phyloP scores from a whole-genome alignment of 2,888 invertebrate genomes.

The Epirrhoe tristata region DNA sequence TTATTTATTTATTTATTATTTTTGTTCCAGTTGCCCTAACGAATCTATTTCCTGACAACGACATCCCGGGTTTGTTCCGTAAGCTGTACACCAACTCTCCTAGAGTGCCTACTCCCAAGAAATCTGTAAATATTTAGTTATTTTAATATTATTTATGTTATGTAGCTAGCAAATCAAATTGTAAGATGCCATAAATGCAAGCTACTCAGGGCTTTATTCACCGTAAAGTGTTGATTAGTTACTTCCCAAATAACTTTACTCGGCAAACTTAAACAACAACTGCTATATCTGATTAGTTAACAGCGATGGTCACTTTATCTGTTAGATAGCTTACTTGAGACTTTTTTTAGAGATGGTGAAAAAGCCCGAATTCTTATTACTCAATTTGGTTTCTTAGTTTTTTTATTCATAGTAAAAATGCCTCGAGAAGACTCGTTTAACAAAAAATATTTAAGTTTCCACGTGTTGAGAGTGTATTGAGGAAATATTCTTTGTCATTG shows the following conservation, averaged over 20 bases:
- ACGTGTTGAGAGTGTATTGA: not conserved
- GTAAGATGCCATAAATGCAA: not conserved
- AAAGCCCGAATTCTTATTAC: not conserved
- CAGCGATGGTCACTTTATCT: too few relatives aligned
- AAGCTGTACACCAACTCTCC: conserved; percentile 90
- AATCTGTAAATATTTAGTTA: conserved; percentile 63
- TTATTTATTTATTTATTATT: too few relatives aligned
- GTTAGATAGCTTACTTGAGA: too few relatives aligned
- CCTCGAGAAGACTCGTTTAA: not conserved
- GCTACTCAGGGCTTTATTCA: too few relatives aligned
- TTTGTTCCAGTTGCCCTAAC: conserved; percentile 81
- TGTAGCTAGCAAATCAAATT: conserved; percentile 13
- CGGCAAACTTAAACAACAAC: too few relatives aligned
- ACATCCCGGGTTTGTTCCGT: conserved; percentile 89
- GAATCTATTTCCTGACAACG: conserved; percentile 92
- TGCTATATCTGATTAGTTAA: too few relatives aligned
- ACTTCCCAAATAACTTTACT: too few relatives aligned
- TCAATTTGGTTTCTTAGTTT: not conserved
- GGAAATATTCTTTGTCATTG: not conserved
- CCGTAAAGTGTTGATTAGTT: too few relatives aligned
- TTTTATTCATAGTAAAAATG: not conserved
- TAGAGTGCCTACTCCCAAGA: conserved; percentile 68
- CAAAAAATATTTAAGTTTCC: not conserved
- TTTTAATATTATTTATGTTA: conserved; percentile 15
- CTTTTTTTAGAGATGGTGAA: too few relatives aligned